A percentile compares a stretch with the other conserved stretches of the same genome.
phyloP scores from a whole-genome alignment of 2,888 invertebrate genomes.

The Branchellion lobata region DNA sequence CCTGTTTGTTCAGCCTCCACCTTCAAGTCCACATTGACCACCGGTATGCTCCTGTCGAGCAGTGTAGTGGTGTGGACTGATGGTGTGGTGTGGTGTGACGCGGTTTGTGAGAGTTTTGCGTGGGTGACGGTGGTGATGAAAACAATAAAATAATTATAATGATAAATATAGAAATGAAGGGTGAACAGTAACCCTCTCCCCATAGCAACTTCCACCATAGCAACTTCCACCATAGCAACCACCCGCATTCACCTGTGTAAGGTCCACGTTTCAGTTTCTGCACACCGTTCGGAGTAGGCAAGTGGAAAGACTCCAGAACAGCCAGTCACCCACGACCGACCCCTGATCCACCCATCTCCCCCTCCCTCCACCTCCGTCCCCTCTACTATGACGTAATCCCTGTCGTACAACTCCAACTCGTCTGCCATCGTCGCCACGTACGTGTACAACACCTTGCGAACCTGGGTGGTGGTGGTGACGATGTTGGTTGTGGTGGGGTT shows the following conservation, averaged over 20 bases:
- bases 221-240: no score
- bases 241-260: slow-evolving; percentile 67
- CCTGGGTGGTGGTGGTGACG: slow-evolving; percentile 55
- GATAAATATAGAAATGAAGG: no score
- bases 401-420: slow-evolving; percentile 79
- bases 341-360: slow-evolving; percentile 84
- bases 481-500: no score
- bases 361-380: slow-evolving; percentile 72
- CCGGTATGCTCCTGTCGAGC: slow-evolving; percentile 46
- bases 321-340: slow-evolving; percentile 79
- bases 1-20: slow-evolving; percentile 25
- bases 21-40: slow-evolving; percentile 40
- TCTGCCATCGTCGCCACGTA: slow-evolving; percentile 66
- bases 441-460: slow-evolving; percentile 64
- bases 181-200: no score
- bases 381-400: slow-evolving; percentile 81
- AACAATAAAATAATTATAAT: no score
- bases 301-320: slow-evolving; percentile 77
- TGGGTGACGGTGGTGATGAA: no score
- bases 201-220: no score
- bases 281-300: slow-evolving; percentile 78
- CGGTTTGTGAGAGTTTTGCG: no score
- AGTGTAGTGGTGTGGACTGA: not conserved
- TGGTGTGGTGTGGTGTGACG: no score
- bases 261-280: slow-evolving; percentile 89